phyloP scores from a whole-genome alignment of 1,140 invertebrate genomes.

The Drosophila nebulosa region DNA sequence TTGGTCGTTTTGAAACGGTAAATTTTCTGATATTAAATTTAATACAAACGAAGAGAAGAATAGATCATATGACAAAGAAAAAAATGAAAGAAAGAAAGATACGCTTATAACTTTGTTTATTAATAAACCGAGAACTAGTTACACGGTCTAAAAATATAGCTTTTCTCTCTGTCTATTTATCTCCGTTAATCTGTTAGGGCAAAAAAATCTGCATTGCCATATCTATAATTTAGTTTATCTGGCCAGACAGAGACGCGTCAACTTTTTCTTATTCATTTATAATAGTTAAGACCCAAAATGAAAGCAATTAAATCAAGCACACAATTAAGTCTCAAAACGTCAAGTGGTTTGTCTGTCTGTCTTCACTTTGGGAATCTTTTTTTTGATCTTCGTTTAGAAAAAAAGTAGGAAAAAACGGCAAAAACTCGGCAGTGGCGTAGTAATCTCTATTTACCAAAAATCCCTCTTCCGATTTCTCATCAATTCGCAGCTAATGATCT shows the following conservation, averaged over 20 bases:
- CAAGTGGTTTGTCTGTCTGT: not conserved
- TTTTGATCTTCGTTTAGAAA: not conserved
- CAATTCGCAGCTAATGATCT: not conserved
- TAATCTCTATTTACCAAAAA: not conserved
- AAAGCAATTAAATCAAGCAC: slow-evolving; percentile 1
- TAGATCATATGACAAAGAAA: not conserved
- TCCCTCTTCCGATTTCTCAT: not conserved
- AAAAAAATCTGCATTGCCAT: not conserved
- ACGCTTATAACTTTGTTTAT: not conserved
- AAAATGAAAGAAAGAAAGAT: not conserved
- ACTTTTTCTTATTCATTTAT: not conserved
- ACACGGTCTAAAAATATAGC: not conserved
- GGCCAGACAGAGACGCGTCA: not conserved
- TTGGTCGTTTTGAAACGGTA: not conserved
- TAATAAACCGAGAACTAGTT: not conserved
- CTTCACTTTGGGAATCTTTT: not conserved
- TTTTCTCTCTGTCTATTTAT: not conserved
- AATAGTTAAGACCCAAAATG: slow-evolving; percentile 1
- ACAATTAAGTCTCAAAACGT: not conserved
- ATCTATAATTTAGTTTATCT: slow-evolving; percentile 2
- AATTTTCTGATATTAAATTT: not conserved
- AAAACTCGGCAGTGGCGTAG: not conserved
- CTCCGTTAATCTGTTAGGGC: not conserved
- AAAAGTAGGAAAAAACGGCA: not conserved
- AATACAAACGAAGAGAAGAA: not conserved